Evolutionary conservation across 2,888 invertebrate genomes (phyloP), one percentile per base, ranked within the genome.

Genomic region (Apodemia mormo): DNA sequence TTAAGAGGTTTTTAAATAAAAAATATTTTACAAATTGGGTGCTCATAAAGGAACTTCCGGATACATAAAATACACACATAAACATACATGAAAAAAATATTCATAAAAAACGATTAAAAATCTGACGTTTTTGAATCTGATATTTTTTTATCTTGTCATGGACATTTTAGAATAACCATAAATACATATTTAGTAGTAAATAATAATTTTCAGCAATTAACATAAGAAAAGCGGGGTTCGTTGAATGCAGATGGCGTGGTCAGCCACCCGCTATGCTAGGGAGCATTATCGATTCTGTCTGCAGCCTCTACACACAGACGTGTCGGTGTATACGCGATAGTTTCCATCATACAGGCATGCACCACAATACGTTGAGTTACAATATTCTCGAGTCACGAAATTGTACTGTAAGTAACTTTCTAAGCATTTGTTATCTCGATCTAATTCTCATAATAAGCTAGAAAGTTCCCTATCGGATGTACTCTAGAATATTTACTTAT

Each of bases 261-360:
- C 82, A 83, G 78, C 79, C 82, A 80, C 80, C 75, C 73, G 73
- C 74, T 77, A 76, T 77, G 82, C 80, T 81, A 81, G 83, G 82
- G 81, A 80, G 78, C 75, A 70, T 76, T 91, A 92, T 92, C 82
- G 92, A 92, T 92, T 90, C 81, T 84, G 92, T 92, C 92, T 92
- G 88, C 84, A 78, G 78, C 78, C 82, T 84, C 81, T 43, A 69
- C 81, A 79, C 80, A 82, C 83, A 84, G 85, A 79, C 77, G 74
- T 70, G 74, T 14, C 49, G 49, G 49, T 78, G 75, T 30, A 58
- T 58, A 7, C 29, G 10, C 29, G 8, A 29, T 58, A 30, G 56
- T 58, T 58, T 58, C 29, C 29, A 29, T 3, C 56, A 56, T 56
- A 56, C 56, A 56, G 22, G 29, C 56, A 56, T 56, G 29, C 56